Conservation (phyloP, 2,113 vertebrate species). For the Hyperopisus bebe region DNA sequence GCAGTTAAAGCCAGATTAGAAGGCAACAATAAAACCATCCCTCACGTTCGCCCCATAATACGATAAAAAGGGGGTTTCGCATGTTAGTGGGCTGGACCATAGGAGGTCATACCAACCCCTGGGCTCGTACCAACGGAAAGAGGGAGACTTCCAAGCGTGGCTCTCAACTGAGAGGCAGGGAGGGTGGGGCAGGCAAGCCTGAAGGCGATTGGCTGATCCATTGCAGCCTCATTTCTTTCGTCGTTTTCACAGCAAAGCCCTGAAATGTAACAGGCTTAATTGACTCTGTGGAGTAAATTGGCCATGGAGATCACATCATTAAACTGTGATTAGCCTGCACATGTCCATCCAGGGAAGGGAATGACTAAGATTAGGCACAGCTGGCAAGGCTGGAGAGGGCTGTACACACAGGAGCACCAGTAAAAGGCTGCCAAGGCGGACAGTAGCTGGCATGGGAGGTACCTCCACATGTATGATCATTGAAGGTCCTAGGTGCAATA, state of each 20-base stretch:
- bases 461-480: not conserved
- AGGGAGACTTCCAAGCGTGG: not conserved
- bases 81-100: slow-evolving; percentile 47
- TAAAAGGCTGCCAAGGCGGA: not conserved
- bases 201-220: not conserved
- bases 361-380: slow-evolving; percentile 4
- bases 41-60: slow-evolving; percentile 58
- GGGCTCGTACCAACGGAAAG: not conserved
- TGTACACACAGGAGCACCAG: too few species aligned
- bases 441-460: not conserved
- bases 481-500: not conserved
- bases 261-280: slow-evolving; percentile 1
- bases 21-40: slow-evolving; percentile 61
- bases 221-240: not conserved
- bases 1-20: slow-evolving; percentile 61
- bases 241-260: not conserved
- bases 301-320: slow-evolving; percentile 24
- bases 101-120: slow-evolving; percentile 17
- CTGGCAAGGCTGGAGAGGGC: not conserved
- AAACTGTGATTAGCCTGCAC: slow-evolving; percentile 16
- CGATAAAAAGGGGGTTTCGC: slow-evolving; percentile 55
- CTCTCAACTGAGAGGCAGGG: not conserved
- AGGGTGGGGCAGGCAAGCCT: not conserved
- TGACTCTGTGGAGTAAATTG: slow-evolving; percentile 16
- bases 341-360: slow-evolving; percentile 4